Percentiles rank a stretch among this genome's conserved stretches.
Evolutionary conservation across 1,140 invertebrate species (phyloP).

Genomic region (Rhyzopertha dominica): DNA sequence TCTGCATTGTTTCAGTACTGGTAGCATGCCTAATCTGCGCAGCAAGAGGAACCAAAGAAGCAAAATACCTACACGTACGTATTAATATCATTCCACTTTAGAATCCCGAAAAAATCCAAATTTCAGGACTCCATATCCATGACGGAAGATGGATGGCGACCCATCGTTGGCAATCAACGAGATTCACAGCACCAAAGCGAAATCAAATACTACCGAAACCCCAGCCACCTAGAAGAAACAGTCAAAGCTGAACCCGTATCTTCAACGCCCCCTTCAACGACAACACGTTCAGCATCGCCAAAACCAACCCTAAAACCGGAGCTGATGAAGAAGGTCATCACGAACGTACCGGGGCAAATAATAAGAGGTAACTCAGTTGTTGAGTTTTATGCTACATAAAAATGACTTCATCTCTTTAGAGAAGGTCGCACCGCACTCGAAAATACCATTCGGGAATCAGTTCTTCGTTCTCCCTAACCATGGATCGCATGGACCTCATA

Average conservation of each 20-base stretch:
- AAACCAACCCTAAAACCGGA: neutral
- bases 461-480: conserved; percentile 10
- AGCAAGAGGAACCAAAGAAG: too few species aligned
- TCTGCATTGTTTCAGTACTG: too few species aligned
- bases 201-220: conserved; percentile 18
- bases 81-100: too few species aligned
- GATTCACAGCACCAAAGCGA: conserved; percentile 13
- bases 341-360: too few species aligned
- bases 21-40: too few species aligned
- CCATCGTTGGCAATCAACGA: conserved; percentile 33
- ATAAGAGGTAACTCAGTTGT: too few species aligned
- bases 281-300: neutral
- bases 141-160: conserved; percentile 38
- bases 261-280: conserved; percentile 2
- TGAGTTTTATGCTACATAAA: too few species aligned
- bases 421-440: conserved; percentile 7
- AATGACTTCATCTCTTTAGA: too few species aligned
- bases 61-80: too few species aligned
- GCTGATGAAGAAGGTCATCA: too few species aligned
- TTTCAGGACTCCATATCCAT: conserved; percentile 31
- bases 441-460: too few species aligned
- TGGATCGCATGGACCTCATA: conserved; percentile 18
- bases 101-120: too few species aligned
- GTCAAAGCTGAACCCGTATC: conserved; percentile 16
- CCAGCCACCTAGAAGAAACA: conserved; percentile 12